Base-by-base conservation (phyloP, 2,797 vertebrate genomes). In the Sebastes melanostomus region DNA sequence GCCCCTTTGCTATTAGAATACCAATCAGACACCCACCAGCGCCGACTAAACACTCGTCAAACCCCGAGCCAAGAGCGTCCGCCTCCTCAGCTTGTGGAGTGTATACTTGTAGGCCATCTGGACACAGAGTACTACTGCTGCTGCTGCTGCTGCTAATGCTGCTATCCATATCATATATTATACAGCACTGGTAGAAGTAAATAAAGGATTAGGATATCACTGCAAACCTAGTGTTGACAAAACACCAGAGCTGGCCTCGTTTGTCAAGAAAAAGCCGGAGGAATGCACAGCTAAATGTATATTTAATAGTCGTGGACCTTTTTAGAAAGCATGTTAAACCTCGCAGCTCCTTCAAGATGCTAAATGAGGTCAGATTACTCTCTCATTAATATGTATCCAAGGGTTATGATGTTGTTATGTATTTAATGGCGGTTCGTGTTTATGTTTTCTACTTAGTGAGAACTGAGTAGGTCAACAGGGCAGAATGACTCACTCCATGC, bases 11-110 rank as follows among this genome's bases (percentile, higher is more conserved):
- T 77, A 27, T 63, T 59, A 69, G 80, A 87, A 90, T 54, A 82
- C 71, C 70, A 88, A 86, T 78, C 81, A 88, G 68, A 88, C 82
- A 77, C 77, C 61, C 73, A 82, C 62, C 25, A 54, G 50, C 7
- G 38, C 67, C 6, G 38, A 81, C 24, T 75, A 78, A 85, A 81
- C 76, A 72, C 75, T 77, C 60, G 8, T 68, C 66, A 68, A 50
- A 73, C 78, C 65, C 29, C 0, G 36, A 67, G 76, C 65, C 87
- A 86, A 82, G 66, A 84, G 75, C 4, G 3, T 76, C 81, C 66
- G 63, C 80, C 85, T 87, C 81, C 66, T 80, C 83, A 67, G 81
- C 75, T 73, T 70, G 60, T 81, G 5, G 10, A 82, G 67, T 78
- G 61, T 77, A 59, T 69, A 56, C 77, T 85, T 61, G n/a, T 69